Evolutionary conservation across 2,797 vertebrate genomes (phyloP).

Genomic region (Peromyscus melanophrys): DNA sequence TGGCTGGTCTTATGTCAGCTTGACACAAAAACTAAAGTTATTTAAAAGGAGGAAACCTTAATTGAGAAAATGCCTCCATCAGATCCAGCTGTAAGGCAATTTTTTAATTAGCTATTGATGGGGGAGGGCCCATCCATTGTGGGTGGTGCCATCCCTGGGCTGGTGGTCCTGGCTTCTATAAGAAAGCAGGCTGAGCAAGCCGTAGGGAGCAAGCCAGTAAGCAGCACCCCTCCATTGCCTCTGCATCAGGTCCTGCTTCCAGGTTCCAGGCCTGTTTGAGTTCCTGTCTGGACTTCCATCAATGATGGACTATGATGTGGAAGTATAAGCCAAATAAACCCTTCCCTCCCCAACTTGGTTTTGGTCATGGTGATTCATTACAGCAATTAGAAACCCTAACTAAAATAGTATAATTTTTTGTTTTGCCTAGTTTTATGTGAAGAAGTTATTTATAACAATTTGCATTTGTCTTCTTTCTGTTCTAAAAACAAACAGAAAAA

Average conservation of each 20-base stretch:
- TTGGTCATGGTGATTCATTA: background rate
- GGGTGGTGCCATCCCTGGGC: background rate
- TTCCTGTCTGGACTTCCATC: background rate
- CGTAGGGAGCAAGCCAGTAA: background rate
- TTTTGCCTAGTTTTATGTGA: background rate
- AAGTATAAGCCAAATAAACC: background rate
- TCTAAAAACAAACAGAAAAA: background rate
- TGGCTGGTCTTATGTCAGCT: background rate
- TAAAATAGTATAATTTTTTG: background rate
- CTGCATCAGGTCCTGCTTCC: background rate
- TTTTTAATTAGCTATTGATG: background rate
- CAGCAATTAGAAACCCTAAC: background rate
- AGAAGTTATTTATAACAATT: conserved; percentile 22
- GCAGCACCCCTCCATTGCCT: background rate
- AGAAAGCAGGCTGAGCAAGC: background rate
- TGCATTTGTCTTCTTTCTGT: background rate
- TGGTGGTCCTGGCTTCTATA: background rate
- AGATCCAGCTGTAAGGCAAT: background rate
- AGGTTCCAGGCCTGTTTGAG: too few species aligned
- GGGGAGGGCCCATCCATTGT: background rate
- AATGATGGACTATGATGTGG: background rate
- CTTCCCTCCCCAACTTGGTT: background rate
- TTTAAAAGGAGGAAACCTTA: background rate
- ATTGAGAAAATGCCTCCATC: background rate
- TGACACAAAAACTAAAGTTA: background rate